Evolutionary conservation across 2,888 invertebrate genomes (phyloP).

Genomic region (Stenchaetothrips biformis): DNA sequence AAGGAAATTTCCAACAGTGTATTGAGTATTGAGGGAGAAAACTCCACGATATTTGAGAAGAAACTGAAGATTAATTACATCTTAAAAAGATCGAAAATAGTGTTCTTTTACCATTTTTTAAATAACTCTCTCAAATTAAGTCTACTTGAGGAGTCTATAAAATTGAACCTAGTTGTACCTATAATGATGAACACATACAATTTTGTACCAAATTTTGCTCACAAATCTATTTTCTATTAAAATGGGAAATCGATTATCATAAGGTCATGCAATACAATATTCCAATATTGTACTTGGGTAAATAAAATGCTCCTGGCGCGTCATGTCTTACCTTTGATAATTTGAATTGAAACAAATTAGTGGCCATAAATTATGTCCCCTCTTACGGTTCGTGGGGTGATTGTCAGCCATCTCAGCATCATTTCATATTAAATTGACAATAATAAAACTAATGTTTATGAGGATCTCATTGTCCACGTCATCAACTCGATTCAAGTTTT

Average conservation of each 20-base stretch:
- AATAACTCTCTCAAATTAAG: not conserved
- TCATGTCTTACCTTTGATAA: too few species aligned
- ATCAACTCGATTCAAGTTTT: not conserved
- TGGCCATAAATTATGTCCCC: too few species aligned
- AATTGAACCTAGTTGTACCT: not conserved
- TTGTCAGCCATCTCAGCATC: not conserved
- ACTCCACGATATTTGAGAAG: too few species aligned
- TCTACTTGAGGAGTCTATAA: not conserved
- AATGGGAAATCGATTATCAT: not conserved
- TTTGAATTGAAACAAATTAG: too few species aligned
- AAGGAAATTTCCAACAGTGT: too few species aligned
- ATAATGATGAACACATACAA: not conserved
- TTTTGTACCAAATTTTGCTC: not conserved
- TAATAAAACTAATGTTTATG: not conserved
- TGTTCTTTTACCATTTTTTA: not conserved
- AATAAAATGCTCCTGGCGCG: too few species aligned
- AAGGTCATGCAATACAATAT: not conserved
- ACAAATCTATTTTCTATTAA: not conserved
- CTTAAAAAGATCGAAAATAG: conserved; percentile 19
- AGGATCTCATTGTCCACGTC: not conserved
- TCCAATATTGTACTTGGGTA: too few species aligned
- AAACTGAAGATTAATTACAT: too few species aligned
- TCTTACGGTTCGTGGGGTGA: not conserved
- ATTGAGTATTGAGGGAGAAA: too few species aligned
- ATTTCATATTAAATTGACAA: not conserved